phyloP scores from a whole-genome alignment of 2,888 invertebrate species.

The Cetonia aurata region DNA sequence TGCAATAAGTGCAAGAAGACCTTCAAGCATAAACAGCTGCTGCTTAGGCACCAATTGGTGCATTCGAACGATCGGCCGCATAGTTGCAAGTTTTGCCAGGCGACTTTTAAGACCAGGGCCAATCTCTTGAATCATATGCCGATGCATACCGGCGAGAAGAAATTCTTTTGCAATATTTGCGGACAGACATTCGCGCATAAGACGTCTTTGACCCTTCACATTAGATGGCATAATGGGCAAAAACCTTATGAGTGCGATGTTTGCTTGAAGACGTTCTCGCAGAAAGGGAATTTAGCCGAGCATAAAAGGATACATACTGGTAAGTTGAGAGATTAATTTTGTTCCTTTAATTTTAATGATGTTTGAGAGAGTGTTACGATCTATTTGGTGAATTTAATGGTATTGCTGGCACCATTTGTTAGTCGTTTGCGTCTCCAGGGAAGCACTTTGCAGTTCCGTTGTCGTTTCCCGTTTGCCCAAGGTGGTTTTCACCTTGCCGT shows the following conservation, averaged over 20 bases:
- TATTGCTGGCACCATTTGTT: too few species aligned
- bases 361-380: too few species aligned
- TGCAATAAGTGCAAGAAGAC: constrained; percentile 82
- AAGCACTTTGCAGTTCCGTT: too few species aligned
- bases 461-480: too few species aligned
- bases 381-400: too few species aligned
- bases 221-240: constrained; percentile 77
- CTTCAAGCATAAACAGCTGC: constrained; percentile 80
- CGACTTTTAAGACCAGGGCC: constrained; percentile 79
- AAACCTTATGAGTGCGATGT: constrained; percentile 77
- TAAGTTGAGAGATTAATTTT: constrained; percentile 42
- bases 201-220: constrained; percentile 81
- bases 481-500: too few species aligned
- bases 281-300: constrained; percentile 82
- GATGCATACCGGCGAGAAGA: constrained; percentile 80
- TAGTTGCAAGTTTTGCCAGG: constrained; percentile 71
- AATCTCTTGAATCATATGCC: constrained; percentile 80
- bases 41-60: constrained; percentile 83
- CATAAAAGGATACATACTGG: constrained; percentile 81
- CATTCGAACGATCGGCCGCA: constrained; percentile 79
- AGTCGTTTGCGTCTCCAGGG: too few species aligned
- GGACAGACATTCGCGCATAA: constrained; percentile 82
- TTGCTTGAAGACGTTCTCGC: constrained; percentile 81
- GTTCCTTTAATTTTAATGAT: too few species aligned
- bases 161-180: constrained; percentile 71